Evolutionary conservation across 2,888 invertebrate genomes (phyloP), one percentile per base, ranked within the genome.

Genomic region (Drosophila picticornis): DNA sequence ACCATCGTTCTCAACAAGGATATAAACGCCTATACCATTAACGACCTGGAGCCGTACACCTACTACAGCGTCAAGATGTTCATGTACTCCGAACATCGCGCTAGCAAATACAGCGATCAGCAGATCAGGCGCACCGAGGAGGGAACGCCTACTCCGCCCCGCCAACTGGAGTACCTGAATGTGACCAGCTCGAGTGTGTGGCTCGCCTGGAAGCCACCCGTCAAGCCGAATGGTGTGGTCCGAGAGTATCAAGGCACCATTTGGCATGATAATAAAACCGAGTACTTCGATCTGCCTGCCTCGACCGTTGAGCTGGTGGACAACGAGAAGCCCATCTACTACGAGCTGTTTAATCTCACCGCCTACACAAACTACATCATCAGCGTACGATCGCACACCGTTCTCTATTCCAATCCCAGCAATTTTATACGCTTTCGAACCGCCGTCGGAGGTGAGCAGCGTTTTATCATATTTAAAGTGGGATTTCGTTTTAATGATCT

Each of bases 1-100:
- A 88, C 87, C 11, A 74, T 71, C 29, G 67, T 59, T 19, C 52
- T 73, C 3, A 72, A 79, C 31, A 72, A 80, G 2, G 73, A 85
- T 50, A 71, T 79, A 6, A 89, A 83, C 48, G 85, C 94, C 80
- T 95, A 94, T 34, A 94, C 94, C 48, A 94, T 97, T n/a, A 94
- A 93, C 1, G 94, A 94, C 59, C 93, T 98, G 61, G 95, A 95
- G 79, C 97, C 97, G 0, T 97, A 96, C 89, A 96, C 96, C 5
- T 96, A 95, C 0, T 98, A 98, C 88, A 95, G 94, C 91, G 94
- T 97, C 56, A 94, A 94, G 29, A 95, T 97, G 74, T 94, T 96
- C 40, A 95, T 97, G 76, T 94, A 94, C 46, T 95, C 95, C 0
- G 94, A 94, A 58, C 94, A 93, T 52, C 95, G 94, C 9, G 91